phyloP scores from a whole-genome alignment of 2,888 invertebrate genomes.

The Nipponacmea schrenckii region DNA sequence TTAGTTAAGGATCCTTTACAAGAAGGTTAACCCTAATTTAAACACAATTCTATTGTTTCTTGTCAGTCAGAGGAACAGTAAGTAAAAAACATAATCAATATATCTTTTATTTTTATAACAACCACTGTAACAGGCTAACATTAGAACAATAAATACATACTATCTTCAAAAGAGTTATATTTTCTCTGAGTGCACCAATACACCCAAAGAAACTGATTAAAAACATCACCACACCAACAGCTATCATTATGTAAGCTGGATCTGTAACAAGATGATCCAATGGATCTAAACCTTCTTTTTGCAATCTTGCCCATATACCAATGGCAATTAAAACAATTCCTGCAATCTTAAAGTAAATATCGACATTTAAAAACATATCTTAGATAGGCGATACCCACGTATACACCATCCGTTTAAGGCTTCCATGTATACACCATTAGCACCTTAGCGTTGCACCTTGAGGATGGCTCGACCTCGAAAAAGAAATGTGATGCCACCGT shows the following conservation, averaged over 20 bases:
- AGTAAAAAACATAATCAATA: too few relatives aligned
- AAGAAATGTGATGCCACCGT: too few relatives aligned
- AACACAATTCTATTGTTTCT: too few relatives aligned
- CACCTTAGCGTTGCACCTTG: not conserved
- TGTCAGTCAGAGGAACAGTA: too few relatives aligned
- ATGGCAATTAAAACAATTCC: conserved; percentile 39
- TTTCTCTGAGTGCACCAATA: conserved; percentile 40
- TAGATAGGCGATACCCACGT: too few relatives aligned
- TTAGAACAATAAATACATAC: conserved; percentile 26
- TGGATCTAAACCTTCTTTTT: conserved; percentile 31
- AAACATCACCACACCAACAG: conserved; percentile 38
- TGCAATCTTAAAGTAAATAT: conserved; percentile 30
- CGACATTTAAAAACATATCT: not conserved
- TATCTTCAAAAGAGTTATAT: conserved; percentile 39
- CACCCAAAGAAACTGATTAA: conserved; percentile 44
- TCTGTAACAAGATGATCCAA: conserved; percentile 38
- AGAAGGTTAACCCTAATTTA: too few relatives aligned
- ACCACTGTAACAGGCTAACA: too few relatives aligned
- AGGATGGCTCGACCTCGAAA: too few relatives aligned
- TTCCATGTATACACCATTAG: not conserved
- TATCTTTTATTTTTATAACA: too few relatives aligned
- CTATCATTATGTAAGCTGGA: conserved; percentile 42
- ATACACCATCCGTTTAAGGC: not conserved
- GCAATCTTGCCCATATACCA: conserved; percentile 40
- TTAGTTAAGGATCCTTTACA: too few relatives aligned